Base-by-base conservation (phyloP, 2,797 vertebrate genomes). In the Lutra lutra region DNA sequence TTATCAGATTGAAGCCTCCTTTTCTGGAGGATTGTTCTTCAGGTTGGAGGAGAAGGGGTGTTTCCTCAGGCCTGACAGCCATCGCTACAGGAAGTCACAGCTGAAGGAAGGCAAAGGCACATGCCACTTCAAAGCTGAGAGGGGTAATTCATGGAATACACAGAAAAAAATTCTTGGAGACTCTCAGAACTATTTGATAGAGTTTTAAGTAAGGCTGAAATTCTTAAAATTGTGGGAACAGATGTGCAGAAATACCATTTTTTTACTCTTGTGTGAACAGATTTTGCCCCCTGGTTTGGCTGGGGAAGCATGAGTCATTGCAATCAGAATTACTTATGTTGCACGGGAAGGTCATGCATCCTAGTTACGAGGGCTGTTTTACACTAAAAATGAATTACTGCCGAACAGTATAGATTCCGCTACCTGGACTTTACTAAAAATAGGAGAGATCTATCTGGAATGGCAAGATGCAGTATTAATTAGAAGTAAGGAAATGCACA, bases 291-390 rank as follows among this genome's bases (percentile, higher is more conserved):
- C 62, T 89, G 75, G 91, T 77, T 43, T 77, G 64, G 48, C 64
- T 87, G 38, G 64, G 96, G 72, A 84, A 95, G 54, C 88, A 80
- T 92, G 94, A 95, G 82, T 96, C 88, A 92, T 2, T 5, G 35
- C 7, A 29, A 91, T 83, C 79, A 72, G 70, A 95, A 95, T 92
- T 93, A 96, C 95, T 97, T 96, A 84, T 86, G 58, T 86, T 89
- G 75, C 60, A 43, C 46, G 73, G 62, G 93, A 94, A 94, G 64
- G 70, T 83, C 89, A 94, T 78, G 85, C 32, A 66, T 91, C 83
- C 91, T 86, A 20, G 17, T 91, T 91, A 56, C 14, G 12, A 87
- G 27, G 40, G 56, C 51, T 48, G 51, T 93, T 95, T 78, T 73
- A 75, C 35, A 84, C 62, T 84, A 48, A 73, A 95, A 96, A 91